phyloP scores from a whole-genome alignment of 2,888 invertebrate genomes.

The Caenorhabditis sulstoni region DNA sequence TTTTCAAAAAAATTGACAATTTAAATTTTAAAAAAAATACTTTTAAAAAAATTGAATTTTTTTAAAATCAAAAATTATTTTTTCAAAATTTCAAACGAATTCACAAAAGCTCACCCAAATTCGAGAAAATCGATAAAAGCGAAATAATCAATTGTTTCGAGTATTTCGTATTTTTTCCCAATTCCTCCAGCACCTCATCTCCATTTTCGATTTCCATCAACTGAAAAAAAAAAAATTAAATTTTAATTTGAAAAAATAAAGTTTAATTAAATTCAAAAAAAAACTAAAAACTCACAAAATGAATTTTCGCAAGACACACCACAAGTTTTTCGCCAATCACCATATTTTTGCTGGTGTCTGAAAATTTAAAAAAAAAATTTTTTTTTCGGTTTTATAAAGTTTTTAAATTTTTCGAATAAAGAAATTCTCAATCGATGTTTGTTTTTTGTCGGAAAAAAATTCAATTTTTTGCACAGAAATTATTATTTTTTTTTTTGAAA shows the following conservation, averaged over 20 bases:
- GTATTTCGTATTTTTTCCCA: slow-evolving; percentile 16
- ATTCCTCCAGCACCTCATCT: slow-evolving; percentile 9
- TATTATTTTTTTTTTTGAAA: no score
- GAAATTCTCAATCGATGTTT: no score
- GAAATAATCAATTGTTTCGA: slow-evolving; percentile 41
- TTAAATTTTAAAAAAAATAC: no score
- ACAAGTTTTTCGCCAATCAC: slow-evolving; percentile 30
- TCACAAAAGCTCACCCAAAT: slow-evolving; percentile 36
- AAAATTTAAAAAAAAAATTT: no score
- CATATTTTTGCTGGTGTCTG: slow-evolving; percentile 44
- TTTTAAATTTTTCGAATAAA: no score
- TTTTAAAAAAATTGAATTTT: neutral
- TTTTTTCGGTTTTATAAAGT: neutral
- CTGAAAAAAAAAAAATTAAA: slow-evolving; percentile 24
- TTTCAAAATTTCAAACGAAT: neutral
- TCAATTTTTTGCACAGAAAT: no score
- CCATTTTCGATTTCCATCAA: slow-evolving; percentile 43
- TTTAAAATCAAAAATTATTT: neutral
- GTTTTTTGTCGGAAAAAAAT: no score
- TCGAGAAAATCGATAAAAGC: slow-evolving; percentile 39
- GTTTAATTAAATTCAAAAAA: neutral
- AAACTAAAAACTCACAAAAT: slow-evolving; percentile 48
- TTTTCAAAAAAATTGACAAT: no score
- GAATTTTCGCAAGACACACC: slow-evolving; percentile 41
- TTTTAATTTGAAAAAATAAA: slow-evolving; percentile 7